Conservation (phyloP, 2,113 vertebrate genomes). For the Nycticorax nycticorax region DNA sequence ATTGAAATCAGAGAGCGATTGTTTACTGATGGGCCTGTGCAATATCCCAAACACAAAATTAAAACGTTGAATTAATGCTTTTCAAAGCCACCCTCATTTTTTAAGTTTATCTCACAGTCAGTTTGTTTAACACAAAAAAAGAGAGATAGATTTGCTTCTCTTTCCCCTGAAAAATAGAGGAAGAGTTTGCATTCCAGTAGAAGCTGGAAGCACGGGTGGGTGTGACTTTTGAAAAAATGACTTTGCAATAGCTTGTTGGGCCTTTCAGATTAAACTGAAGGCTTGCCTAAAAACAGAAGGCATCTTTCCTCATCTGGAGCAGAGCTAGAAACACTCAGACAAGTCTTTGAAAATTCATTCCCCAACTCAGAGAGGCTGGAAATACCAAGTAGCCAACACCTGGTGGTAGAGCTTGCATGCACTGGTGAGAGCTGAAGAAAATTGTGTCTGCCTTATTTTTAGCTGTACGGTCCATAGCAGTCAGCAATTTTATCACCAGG, state of each 20-base stretch:
- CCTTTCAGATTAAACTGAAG: neutral
- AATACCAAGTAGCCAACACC: neutral
- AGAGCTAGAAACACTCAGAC: accelerated
- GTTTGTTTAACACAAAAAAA: neutral
- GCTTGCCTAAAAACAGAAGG: neutral
- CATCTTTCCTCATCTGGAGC: neutral
- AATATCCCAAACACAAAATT: neutral
- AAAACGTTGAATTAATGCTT: neutral
- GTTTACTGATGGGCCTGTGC: neutral
- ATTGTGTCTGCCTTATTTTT: neutral
- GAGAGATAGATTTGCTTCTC: neutral
- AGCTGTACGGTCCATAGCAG: neutral
- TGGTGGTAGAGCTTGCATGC: neutral
- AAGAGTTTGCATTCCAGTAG: neutral
- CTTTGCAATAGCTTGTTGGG: neutral
- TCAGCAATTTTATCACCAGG: neutral
- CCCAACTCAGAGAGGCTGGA: neutral
- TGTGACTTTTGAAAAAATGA: neutral
- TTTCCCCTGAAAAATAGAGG: neutral
- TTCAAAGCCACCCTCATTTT: neutral
- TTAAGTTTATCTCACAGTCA: neutral
- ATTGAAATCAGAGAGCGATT: neutral
- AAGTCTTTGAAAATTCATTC: neutral
- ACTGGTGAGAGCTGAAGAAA: neutral
- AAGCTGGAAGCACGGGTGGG: neutral